Evolutionary conservation across 2,888 invertebrate genomes (phyloP).

Genomic region (Embidobia sp.): DNA sequence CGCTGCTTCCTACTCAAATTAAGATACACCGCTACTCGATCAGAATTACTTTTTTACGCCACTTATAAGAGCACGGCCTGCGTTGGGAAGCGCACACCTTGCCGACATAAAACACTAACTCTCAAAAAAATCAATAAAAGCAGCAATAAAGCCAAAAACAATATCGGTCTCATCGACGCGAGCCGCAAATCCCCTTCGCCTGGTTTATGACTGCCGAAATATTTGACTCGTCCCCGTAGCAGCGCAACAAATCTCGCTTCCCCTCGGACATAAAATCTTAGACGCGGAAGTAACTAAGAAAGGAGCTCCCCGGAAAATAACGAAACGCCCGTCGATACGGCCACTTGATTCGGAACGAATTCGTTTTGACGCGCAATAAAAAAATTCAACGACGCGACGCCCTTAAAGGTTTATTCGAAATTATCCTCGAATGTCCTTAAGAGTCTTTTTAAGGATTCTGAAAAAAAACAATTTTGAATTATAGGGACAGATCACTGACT

Average conservation of each 20-base stretch:
- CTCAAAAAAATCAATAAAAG: conserved; percentile 38
- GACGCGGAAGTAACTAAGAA: conserved; percentile 34
- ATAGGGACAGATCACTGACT: too few species aligned
- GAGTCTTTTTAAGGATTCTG: too few species aligned
- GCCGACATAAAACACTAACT: conserved; percentile 1
- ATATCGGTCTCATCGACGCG: conserved; percentile 27
- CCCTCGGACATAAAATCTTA: conserved; percentile 45
- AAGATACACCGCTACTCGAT: too few species aligned
- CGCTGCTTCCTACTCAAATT: too few species aligned
- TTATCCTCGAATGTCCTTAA: too few species aligned
- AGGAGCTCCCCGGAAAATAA: conserved; percentile 18
- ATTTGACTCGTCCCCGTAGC: conserved; percentile 22
- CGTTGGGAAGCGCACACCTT: not conserved
- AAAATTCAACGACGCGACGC: too few species aligned
- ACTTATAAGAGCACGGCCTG: not conserved
- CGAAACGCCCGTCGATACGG: conserved; percentile 34
- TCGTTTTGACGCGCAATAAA: too few species aligned
- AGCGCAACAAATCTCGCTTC: conserved; percentile 37
- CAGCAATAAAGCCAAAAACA: conserved; percentile 39
- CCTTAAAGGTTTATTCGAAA: too few species aligned
- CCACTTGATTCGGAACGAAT: conserved; percentile 43
- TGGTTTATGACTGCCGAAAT: conserved; percentile 47
- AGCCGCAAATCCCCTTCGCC: conserved; percentile 30
- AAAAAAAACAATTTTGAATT: too few species aligned
- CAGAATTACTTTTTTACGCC: too few species aligned